Evolutionary conservation across 2,113 vertebrate genomes (phyloP).

Genomic region (Plecturocebus donacophilus): DNA sequence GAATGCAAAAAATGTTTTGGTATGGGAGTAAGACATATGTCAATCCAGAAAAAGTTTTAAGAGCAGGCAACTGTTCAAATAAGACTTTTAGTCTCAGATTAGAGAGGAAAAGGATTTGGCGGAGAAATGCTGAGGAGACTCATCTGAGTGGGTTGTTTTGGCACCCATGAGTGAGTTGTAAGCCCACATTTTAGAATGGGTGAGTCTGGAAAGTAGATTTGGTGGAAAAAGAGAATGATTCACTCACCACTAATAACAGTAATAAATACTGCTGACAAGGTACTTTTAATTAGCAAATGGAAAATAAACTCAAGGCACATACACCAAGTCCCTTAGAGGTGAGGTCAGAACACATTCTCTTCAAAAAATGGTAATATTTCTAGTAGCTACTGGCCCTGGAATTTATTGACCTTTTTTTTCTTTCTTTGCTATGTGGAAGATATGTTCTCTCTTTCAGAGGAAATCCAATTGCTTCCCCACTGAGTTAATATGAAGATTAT

Average conservation of each 20-base stretch:
- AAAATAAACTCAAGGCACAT: slow-evolving; percentile 59
- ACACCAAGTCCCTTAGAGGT: slow-evolving; percentile 53
- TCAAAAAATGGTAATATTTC: slow-evolving; percentile 65
- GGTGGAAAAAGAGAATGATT: slow-evolving; percentile 61
- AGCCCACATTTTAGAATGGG: slow-evolving; percentile 60
- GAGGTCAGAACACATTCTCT: slow-evolving; percentile 74
- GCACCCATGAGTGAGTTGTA: neutral
- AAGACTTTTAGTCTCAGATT: slow-evolving; percentile 48
- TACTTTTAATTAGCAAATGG: slow-evolving; percentile 74
- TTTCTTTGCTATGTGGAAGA: neutral
- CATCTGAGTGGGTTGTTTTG: slow-evolving; percentile 61
- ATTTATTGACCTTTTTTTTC: neutral
- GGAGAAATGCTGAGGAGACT: slow-evolving; percentile 42
- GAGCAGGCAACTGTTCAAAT: slow-evolving; percentile 51
- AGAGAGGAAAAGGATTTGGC: slow-evolving; percentile 56
- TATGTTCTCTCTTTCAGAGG: slow-evolving; percentile 49
- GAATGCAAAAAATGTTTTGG: slow-evolving; percentile 60
- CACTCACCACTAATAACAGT: slow-evolving; percentile 74
- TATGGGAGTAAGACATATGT: slow-evolving; percentile 68
- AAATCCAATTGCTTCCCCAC: slow-evolving; percentile 59
- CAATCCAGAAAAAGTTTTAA: slow-evolving; percentile 69
- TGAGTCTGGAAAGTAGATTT: slow-evolving; percentile 75
- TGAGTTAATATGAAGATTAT: slow-evolving; percentile 40
- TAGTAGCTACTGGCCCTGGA: slow-evolving; percentile 54
- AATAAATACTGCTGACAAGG: slow-evolving; percentile 76